phyloP scores from a whole-genome alignment of 2,888 invertebrate genomes.

The Ornithoptera alexandrae region DNA sequence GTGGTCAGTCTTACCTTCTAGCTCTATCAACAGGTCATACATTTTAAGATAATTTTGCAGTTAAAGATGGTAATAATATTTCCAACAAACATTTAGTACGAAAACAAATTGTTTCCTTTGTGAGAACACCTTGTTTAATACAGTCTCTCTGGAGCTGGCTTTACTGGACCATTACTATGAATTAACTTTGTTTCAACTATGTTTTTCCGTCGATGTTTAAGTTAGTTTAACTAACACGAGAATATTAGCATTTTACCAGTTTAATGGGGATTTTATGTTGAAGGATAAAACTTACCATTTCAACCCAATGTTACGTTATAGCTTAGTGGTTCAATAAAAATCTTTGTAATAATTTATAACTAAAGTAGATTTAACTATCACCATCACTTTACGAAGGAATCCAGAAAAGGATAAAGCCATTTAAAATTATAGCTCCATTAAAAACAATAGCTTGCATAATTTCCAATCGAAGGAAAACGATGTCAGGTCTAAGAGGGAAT shows the following conservation, averaged over 20 bases:
- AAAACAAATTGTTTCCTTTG: slow-evolving; percentile 16
- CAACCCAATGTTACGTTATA: background rate
- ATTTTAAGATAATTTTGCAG: slow-evolving; percentile 1
- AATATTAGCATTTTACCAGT: background rate
- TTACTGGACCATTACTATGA: slow-evolving; percentile 19
- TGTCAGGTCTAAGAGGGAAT: slow-evolving; percentile 19
- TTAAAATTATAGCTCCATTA: slow-evolving; percentile 21
- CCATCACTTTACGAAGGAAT: background rate
- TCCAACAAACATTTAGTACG: slow-evolving; percentile 9
- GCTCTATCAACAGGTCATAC: background rate
- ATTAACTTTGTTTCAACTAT: slow-evolving; percentile 14
- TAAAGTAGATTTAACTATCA: background rate
- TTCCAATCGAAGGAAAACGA: slow-evolving; percentile 17
- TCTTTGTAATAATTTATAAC: background rate
- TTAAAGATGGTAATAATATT: slow-evolving; percentile 8
- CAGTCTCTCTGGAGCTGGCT: slow-evolving; percentile 9
- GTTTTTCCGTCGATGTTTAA: slow-evolving; percentile 13
- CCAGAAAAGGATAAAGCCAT: slow-evolving; percentile 14
- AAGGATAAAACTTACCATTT: background rate
- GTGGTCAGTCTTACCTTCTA: background rate
- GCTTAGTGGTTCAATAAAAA: too few species aligned
- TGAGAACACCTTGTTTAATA: slow-evolving; percentile 13
- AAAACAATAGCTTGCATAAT: slow-evolving; percentile 25
- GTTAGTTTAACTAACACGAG: slow-evolving; percentile 10
- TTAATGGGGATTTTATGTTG: background rate